These are phyloP conservation scores for Clanis bilineata DNA, from an alignment of 2,888 invertebrate species.

Conservation along the genomic window DNA sequence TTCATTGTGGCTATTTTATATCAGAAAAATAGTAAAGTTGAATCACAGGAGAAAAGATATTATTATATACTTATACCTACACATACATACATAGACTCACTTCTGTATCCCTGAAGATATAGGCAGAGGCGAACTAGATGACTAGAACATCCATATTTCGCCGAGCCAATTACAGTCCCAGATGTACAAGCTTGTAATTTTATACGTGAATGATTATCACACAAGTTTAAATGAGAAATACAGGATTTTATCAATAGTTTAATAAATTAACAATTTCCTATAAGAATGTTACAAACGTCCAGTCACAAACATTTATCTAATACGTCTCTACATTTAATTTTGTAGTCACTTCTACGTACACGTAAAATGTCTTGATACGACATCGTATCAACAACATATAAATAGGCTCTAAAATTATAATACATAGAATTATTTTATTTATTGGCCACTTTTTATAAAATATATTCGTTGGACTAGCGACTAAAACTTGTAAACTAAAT, in stretches of 20 bases:
- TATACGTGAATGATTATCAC: too few species aligned
- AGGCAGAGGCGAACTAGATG: too few species aligned
- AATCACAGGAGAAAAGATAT: too few species aligned
- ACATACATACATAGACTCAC: too few species aligned
- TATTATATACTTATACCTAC: too few species aligned
- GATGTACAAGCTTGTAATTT: too few species aligned
- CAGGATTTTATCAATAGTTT: conserved; percentile 29
- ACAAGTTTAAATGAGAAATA: neutral
- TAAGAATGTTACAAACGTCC: conserved; percentile 9
- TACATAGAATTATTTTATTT: conserved; percentile 7
- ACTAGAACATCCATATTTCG: too few species aligned
- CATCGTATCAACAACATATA: conserved; percentile 13
- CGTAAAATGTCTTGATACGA: neutral
- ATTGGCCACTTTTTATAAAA: conserved; percentile 33
- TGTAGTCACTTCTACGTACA: neutral
- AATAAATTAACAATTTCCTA: conserved; percentile 37
- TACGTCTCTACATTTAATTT: neutral
- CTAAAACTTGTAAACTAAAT: conserved; percentile 17
- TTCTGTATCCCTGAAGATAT: too few species aligned
- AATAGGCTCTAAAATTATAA: conserved; percentile 6
- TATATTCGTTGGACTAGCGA: conserved; percentile 36
- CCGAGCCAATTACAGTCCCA: too few species aligned
- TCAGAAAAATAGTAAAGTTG: too few species aligned
- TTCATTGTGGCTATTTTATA: too few species aligned
- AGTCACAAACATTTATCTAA: conserved; percentile 8